Percentiles rank a stretch among this genome's conserved stretches.
Conservation (phyloP, 2,888 invertebrate genomes). For the Cephus sareptanus region DNA sequence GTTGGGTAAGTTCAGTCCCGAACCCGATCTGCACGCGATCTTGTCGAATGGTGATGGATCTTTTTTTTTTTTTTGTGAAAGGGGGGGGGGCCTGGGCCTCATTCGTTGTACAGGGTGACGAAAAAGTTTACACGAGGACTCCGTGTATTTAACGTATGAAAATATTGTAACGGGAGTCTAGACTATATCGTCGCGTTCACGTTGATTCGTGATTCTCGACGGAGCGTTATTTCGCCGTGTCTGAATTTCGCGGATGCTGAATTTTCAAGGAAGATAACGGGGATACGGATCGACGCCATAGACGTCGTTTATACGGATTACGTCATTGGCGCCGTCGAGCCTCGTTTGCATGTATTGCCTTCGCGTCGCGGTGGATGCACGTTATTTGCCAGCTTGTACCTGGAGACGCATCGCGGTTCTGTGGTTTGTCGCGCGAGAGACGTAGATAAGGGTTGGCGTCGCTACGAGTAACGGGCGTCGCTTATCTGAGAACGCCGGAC, state of each 20-base stretch:
- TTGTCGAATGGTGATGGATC: background rate
- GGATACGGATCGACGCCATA: background rate
- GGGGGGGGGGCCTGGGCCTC: background rate
- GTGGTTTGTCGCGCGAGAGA: background rate
- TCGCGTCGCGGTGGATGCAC: background rate
- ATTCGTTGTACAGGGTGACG: background rate
- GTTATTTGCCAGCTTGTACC: background rate
- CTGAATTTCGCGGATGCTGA: background rate
- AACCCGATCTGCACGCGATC: background rate
- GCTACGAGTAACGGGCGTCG: background rate
- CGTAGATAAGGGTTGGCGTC: background rate
- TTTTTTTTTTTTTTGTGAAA: background rate
- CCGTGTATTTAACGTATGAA: slow-evolving; percentile 46
- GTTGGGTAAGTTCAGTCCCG: background rate
- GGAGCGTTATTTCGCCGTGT: too few relatives aligned
- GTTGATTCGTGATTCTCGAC: background rate
- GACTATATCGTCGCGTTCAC: slow-evolving; percentile 14
- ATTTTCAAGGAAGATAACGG: background rate
- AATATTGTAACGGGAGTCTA: slow-evolving; percentile 36
- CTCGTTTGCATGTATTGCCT: background rate
- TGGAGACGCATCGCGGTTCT: background rate
- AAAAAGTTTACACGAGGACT: background rate
- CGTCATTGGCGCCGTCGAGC: background rate
- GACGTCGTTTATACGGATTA: background rate
- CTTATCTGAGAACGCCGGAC: background rate